A percentile compares a stretch with the other conserved stretches of the same genome.
Evolutionary conservation across 1,140 invertebrate genomes (phyloP).

Genomic region (Listronotus oregonensis): DNA sequence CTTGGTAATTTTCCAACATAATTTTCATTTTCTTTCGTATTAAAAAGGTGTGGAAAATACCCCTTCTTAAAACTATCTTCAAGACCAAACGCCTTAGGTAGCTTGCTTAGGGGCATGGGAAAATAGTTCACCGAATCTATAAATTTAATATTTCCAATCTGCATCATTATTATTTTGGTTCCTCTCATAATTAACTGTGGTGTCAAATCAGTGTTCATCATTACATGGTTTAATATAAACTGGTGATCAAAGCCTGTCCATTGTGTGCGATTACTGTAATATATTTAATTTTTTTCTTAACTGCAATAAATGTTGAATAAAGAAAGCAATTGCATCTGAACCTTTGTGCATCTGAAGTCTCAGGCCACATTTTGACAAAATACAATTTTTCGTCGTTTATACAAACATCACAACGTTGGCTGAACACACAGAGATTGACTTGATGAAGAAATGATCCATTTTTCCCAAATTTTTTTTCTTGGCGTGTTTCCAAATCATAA

Average conservation of each 20-base stretch:
- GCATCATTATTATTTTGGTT: slow-evolving; percentile 26
- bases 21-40: slow-evolving; percentile 4
- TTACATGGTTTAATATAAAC: slow-evolving; percentile 16
- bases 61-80: slow-evolving; percentile 15
- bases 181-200: slow-evolving; percentile 21
- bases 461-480: slow-evolving; percentile 21
- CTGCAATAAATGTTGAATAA: slow-evolving; percentile 8
- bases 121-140: slow-evolving; percentile 26
- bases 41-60: slow-evolving; percentile 18
- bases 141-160: slow-evolving; percentile 16
- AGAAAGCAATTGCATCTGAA: neutral
- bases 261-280: slow-evolving; percentile 19
- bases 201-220: slow-evolving; percentile 10
- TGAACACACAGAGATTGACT: slow-evolving; percentile 24
- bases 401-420: slow-evolving; percentile 20
- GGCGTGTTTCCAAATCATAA: slow-evolving; percentile 33
- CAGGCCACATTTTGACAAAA: slow-evolving; percentile 12
- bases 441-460: slow-evolving; percentile 15
- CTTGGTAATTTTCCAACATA: slow-evolving; percentile 6
- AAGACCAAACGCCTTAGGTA: slow-evolving; percentile 7
- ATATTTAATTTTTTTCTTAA: slow-evolving; percentile 14
- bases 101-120: slow-evolving; percentile 19
- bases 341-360: neutral
- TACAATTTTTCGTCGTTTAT: neutral
- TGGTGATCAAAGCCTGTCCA: slow-evolving; percentile 21